These are phyloP conservation scores for Buphagus erythrorhynchus DNA, from an alignment of 2,797 vertebrate genomes.

Conservation along the genomic window DNA sequence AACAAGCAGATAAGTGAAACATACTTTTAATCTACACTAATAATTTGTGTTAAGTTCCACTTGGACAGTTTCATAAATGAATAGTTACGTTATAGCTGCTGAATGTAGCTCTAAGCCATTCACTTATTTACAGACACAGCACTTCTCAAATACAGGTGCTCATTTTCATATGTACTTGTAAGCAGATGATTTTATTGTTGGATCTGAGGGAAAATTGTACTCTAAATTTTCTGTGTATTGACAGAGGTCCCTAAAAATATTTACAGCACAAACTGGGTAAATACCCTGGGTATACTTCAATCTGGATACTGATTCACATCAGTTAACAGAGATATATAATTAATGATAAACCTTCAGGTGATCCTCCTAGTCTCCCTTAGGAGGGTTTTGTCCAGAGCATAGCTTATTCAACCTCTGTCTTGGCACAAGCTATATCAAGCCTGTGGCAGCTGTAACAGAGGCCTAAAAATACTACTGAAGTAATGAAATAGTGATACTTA, in stretches of 20 bases:
- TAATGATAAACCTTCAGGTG: background rate
- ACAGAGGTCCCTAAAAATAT: background rate
- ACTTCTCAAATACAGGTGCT: background rate
- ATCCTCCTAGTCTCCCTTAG: background rate
- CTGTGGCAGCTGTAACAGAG: background rate
- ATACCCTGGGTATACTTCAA: background rate
- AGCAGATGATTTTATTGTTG: background rate
- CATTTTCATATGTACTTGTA: background rate
- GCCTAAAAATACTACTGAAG: constrained; percentile 15
- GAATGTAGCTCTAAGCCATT: background rate
- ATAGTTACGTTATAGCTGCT: background rate
- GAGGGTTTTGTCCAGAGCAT: background rate
- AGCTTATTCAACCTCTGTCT: background rate
- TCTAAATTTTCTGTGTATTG: background rate
- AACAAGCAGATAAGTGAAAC: constrained; percentile 32
- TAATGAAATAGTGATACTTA: background rate
- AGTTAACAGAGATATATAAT: background rate
- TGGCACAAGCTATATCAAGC: background rate
- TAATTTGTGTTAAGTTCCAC: constrained; percentile 42
- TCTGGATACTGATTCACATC: background rate
- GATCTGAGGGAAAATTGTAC: background rate
- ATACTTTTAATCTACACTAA: constrained; percentile 21
- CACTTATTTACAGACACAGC: background rate
- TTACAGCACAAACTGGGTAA: background rate
- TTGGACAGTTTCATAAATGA: constrained; percentile 27